Conservation (phyloP, 2,888 invertebrate species). For the Lysandra coridon region DNA sequence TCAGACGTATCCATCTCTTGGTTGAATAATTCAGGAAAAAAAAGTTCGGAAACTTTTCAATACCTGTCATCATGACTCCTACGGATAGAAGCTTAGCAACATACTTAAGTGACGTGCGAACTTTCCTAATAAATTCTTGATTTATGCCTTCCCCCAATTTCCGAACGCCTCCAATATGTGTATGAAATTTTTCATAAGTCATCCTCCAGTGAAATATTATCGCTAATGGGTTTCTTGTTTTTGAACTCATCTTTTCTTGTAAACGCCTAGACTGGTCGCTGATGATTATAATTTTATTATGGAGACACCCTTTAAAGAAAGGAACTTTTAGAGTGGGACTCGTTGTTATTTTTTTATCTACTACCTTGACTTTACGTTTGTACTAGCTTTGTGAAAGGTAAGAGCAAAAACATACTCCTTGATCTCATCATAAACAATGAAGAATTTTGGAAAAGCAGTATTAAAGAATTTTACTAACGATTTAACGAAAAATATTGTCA, state of each 20-base stretch:
- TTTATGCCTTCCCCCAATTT: conserved; percentile 11
- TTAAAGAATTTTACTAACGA: too few relatives aligned
- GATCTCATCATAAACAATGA: too few relatives aligned
- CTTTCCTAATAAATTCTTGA: conserved; percentile 27
- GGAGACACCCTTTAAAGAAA: too few relatives aligned
- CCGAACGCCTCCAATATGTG: background rate
- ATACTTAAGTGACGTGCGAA: conserved; percentile 27
- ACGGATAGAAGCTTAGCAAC: conserved; percentile 27
- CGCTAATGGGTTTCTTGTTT: conserved; percentile 3
- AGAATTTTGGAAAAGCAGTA: too few relatives aligned
- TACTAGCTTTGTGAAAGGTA: too few relatives aligned
- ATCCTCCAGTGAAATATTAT: background rate
- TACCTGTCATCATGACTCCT: conserved; percentile 25
- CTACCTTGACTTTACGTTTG: too few relatives aligned
- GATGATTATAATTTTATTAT: too few relatives aligned
- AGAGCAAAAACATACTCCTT: too few relatives aligned
- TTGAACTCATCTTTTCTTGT: background rate
- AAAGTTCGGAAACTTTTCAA: conserved; percentile 1
- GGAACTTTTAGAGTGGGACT: too few relatives aligned
- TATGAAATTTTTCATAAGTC: conserved; percentile 19
- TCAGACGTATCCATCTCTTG: conserved; percentile 2
- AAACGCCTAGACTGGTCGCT: too few relatives aligned
- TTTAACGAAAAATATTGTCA: background rate
- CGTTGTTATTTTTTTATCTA: too few relatives aligned
- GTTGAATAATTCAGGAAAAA: conserved; percentile 7